Base-by-base conservation (phyloP, 2,888 invertebrate species). In the Cataglyphis rosenhaueri region DNA sequence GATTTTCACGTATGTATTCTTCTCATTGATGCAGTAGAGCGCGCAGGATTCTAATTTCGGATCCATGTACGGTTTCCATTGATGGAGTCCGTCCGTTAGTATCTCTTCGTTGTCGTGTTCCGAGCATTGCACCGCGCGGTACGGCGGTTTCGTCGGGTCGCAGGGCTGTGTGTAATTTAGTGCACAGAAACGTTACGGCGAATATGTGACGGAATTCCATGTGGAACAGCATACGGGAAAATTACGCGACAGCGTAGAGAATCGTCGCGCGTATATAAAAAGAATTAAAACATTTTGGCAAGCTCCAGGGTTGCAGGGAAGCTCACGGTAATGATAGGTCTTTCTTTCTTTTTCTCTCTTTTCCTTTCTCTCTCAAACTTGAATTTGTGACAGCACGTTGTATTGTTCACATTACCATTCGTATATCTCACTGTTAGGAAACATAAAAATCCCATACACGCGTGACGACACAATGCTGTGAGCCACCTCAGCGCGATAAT, bases 1-100 rank as follows among this genome's bases (percentile, higher is more conserved):
- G 93, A 97, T 95, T 92, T 97, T 97, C 64, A 97, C 97, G 89
- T 96, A 96, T 35, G 96, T 97, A 90, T 97, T 96, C 83, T 97
- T 97, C 83, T 96, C 96, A 81, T 98, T 97, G 84, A 97, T 96
- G 94, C 98, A 98, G 93, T 97, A 97, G 62, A 98, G 95, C 91
- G 97, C 97, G 91, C 98, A 98, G 0, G 98, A 97, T 88, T 97
- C 97, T 90, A 96, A 96, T 10, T 81, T 48, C 0, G 87, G 75
- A 3, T 32, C 41, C n/a, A 96, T 96, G 93, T 96, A 96, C 1
- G 97, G 97, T 87, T 95, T 94, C 97, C 97, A 97, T 57, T 96
- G 96, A 65, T 88, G 84, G 3, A 86, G 44, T 2, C 90, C 91
- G 38, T 92, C 92, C 21, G 82, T 3, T 5, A 90, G 44, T 15